Base-by-base conservation (phyloP, 2,113 vertebrate genomes). In the Protobothrops mucrosquamatus region DNA sequence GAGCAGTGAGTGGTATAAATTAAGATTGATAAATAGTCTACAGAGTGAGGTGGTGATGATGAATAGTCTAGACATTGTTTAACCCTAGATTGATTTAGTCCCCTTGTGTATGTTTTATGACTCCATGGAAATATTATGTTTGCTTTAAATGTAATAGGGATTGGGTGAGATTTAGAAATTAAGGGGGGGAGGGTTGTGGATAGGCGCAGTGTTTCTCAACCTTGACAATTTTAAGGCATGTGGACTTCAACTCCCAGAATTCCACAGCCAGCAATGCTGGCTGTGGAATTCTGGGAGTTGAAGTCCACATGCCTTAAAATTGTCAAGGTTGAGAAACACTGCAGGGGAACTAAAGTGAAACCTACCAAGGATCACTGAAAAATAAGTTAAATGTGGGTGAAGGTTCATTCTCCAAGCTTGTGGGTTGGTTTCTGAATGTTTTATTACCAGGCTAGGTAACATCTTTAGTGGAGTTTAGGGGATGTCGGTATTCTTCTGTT, bases 11-110 rank as follows among this genome's bases (percentile, higher is more conserved):
- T 43, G 74, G 54, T 56, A 93, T 87, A 87, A 74, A 91, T 91
- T 87, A 59, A 91, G 85, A 93, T 88, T 69, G 85, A 89, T 91
- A 92, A 92, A 94, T 86, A 55, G 54, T 43, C 90, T 10, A 5
- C 26, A 3, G 51, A 88, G 69, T 55, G 20, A 85, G 20, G 26
- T 86, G 74, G 48, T 89, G 87, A 85, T 89, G 87, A 85, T 23
- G 22, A 89, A 61, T 85, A 61, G 24, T 55, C 87, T 23, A n/a
- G n/a, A 39, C 39, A 59, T 56, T 54, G 55, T 46, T 85, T 85
- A 92, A 85, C 87, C 87, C 61, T 85, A 51, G 69, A 56, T 69
- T 22, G 54, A 20, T 92, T 24, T 46, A 57, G 69, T 52, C 48
- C 64, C 39, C 46, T 52, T 89, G 29, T 8, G 11, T 85, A 56